phyloP scores from a whole-genome alignment of 2,888 invertebrate genomes.

The Tenthredo scrophulariae region DNA sequence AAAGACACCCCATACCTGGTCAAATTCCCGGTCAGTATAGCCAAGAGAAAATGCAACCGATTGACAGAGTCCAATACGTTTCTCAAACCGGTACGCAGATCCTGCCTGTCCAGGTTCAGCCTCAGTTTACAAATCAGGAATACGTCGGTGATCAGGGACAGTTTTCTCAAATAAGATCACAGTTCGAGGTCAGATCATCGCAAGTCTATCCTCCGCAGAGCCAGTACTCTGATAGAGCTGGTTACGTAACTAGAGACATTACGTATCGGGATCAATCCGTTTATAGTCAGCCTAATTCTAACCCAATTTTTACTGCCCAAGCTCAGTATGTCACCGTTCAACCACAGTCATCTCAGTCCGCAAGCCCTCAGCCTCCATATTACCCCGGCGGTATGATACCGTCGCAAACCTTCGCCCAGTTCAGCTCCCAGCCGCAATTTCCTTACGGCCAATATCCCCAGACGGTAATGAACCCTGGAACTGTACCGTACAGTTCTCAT shows the following conservation, averaged over 20 bases:
- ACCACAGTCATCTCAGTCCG: slow-evolving; percentile 71
- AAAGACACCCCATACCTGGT: slow-evolving; percentile 67
- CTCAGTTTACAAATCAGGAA: slow-evolving; percentile 71
- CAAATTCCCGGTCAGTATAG: slow-evolving; percentile 67
- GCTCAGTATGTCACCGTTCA: slow-evolving; percentile 73
- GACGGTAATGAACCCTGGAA: slow-evolving; percentile 70
- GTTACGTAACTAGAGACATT: slow-evolving; percentile 74
- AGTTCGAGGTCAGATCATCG: slow-evolving; percentile 70
- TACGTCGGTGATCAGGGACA: slow-evolving; percentile 66
- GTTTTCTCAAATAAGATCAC: slow-evolving; percentile 72
- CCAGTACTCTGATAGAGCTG: slow-evolving; percentile 69
- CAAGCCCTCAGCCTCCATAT: slow-evolving; percentile 73
- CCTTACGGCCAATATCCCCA: slow-evolving; percentile 64
- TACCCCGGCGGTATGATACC: slow-evolving; percentile 71
- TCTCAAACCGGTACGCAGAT: slow-evolving; percentile 73
- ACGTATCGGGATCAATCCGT: slow-evolving; percentile 69
- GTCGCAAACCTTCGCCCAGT: slow-evolving; percentile 57
- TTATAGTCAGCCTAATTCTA: slow-evolving; percentile 68
- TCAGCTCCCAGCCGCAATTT: slow-evolving; percentile 60
- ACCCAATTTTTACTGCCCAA: slow-evolving; percentile 68
- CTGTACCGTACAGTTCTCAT: slow-evolving; percentile 70
- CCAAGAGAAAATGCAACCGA: slow-evolving; percentile 65
- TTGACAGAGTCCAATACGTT: slow-evolving; percentile 70
- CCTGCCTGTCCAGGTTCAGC: slow-evolving; percentile 72
- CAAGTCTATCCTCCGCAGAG: slow-evolving; percentile 70